A percentile compares a stretch with the other conserved stretches of the same genome.
Conservation (phyloP, 2,888 invertebrate genomes). For the Charanyca ferruginea region DNA sequence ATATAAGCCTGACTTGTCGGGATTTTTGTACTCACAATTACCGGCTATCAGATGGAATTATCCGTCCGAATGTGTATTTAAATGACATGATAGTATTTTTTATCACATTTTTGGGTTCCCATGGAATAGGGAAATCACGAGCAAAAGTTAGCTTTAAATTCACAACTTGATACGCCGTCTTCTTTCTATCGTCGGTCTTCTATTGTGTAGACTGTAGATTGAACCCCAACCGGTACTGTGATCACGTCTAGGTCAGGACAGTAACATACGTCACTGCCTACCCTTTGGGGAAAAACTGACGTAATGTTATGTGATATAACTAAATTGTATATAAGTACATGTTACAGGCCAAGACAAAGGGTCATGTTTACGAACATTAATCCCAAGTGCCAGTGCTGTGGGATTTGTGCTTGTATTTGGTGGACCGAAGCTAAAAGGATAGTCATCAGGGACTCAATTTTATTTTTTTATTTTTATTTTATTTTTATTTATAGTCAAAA, state of each 20-base stretch:
- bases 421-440: constrained; percentile 29
- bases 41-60: constrained; percentile 20
- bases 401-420: constrained; percentile 14
- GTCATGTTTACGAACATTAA: constrained; percentile 33
- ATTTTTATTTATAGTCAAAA: no score
- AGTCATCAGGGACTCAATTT: background rate
- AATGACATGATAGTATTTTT: no score
- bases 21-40: constrained; percentile 40
- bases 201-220: no score
- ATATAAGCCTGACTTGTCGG: constrained; percentile 17
- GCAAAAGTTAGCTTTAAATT: no score
- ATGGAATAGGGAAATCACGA: no score
- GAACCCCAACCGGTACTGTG: no score
- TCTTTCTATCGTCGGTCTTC: no score
- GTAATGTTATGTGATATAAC: background rate
- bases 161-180: no score
- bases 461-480: no score
- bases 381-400: constrained; percentile 16
- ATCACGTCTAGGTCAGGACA: no score
- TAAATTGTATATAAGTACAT: background rate
- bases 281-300: background rate
- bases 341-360: constrained; percentile 7
- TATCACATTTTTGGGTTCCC: no score
- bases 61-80: constrained; percentile 9
- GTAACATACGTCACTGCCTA: background rate